Base-by-base conservation (phyloP, 2,113 vertebrate species). In the Misgurnus anguillicaudatus region DNA sequence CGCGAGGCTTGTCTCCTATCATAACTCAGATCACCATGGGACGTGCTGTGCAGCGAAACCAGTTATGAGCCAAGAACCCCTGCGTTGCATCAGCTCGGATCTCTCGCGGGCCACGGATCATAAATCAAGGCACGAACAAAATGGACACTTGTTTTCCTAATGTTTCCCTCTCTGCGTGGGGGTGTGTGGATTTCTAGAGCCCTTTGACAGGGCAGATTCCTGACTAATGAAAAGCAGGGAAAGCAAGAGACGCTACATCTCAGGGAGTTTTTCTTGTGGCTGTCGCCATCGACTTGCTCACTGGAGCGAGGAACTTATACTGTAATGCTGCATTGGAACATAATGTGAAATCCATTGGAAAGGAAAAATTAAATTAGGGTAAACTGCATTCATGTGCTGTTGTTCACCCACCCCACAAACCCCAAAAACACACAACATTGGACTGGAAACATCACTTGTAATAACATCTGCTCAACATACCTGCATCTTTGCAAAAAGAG, bases 181-280 rank as follows among this genome's bases (percentile, higher is more conserved):
- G 72, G 39, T 64, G 65, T 39, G 9, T 19, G 41, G 73, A 63
- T 53, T 63, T 63, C 16, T 51, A 47, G 60, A 64, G 72, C 24
- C 31, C 57, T 76, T 79, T 70, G 71, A 79, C 77, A 64, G 71
- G 38, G 64, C 42, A 76, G 82, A 83, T 83, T 83, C 65, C 77
- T 65, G 48, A 53, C 45, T 80, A 83, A 83, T 83, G 41, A 69
- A 83, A 83, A 80, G 77, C 82, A 80, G 82, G 13, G 65, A 14
- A 41, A 71, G 60, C 41, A 17, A 13, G 10, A 64, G 71, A 76
- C 2, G 53, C 53, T 16, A 14, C 48, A 51, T 51, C 48, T 51
- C 48, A 51, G 13, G 11, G 4, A 51, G 48, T 14, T 51, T 51
- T 51, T 48, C 47, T 48, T 48, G 9, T 13, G 13, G 16, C 48